Base-by-base conservation (phyloP, 2,888 invertebrate genomes). In the Brachyopa scutellaris region DNA sequence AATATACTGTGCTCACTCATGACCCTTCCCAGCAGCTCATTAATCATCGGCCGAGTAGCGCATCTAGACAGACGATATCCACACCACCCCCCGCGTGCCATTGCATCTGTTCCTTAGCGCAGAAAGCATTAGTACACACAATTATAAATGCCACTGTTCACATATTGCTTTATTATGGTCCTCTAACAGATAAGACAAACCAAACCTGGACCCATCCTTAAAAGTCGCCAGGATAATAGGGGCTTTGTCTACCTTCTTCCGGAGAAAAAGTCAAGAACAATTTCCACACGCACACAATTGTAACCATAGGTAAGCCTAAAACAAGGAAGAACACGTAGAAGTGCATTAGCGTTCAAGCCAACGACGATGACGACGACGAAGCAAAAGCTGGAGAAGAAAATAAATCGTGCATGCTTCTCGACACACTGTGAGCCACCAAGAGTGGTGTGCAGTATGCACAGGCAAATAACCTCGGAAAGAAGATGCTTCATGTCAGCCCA, bases 381-480 rank as follows among this genome's bases (percentile, higher is more conserved):
- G 31, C 29, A 55, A 17, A 26, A 31, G 13, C 4, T 42, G 21
- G 9, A 38, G 15, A 21, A 47, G 42, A n/a, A 42, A 45, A 70
- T 62, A 72, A 72, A 72, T 72, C 64, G 72, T 72, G 49, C 64
- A 51, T 42, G 62, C 47, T 67, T 47, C 40, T 51, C 47, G 38
- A 55, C 29, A 69, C 61, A 53, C 21, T 19, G 26, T 38, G 45
- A 77, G n/a, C n/a, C n/a, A n/a, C n/a, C 62, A 61, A 55, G 55
- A 45, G 51, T 33, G 23, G n/a, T n/a, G n/a, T n/a, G n/a, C n/a
- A n/a, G n/a, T 64, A 19, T 49, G 13, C 42, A 62, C 21, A 59
- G 80, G 80, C 76, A 82, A 82, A 82, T 64, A 76, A 82, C 80
- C 76, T 70, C 76, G 42, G 21, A 76, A 76, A 70, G 59, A 66